phyloP scores from a whole-genome alignment of 2,888 invertebrate species.

The Elgonia sp. region DNA sequence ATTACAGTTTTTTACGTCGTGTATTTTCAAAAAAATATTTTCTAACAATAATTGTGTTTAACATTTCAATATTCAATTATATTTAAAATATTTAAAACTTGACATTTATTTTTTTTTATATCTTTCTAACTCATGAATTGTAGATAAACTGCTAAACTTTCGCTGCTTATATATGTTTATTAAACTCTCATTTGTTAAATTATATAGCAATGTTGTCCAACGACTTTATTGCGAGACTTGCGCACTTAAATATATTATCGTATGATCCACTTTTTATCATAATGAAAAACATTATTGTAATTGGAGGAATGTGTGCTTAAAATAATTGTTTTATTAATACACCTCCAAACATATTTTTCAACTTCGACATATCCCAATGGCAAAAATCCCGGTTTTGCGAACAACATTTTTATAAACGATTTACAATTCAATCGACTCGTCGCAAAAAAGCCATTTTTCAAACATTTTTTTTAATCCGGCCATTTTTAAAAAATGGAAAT shows the following conservation, averaged over 20 bases:
- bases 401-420: constrained; percentile 15
- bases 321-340: constrained; percentile 40
- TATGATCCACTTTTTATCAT: constrained; percentile 51
- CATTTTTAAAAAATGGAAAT: constrained; percentile 21
- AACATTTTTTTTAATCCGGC: constrained; percentile 9
- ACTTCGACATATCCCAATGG: background rate
- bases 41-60: too few species aligned
- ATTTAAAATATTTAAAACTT: too few species aligned
- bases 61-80: too few species aligned
- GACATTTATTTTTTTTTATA: background rate
- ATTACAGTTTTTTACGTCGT: too few species aligned
- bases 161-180: constrained; percentile 2
- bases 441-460: background rate
- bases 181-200: constrained; percentile 32
- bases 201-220: constrained; percentile 32
- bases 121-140: background rate
- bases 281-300: constrained; percentile 61
- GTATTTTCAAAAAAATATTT: too few species aligned
- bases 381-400: background rate
- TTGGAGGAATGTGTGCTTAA: constrained; percentile 37
- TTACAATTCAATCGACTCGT: constrained; percentile 17
- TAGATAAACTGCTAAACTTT: too few species aligned
- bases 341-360: constrained; percentile 16
- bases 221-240: constrained; percentile 53
- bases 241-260: constrained; percentile 46